A percentile compares a stretch with the other conserved stretches of the same genome.
These are phyloP conservation scores for Lytechinus pictus DNA, from an alignment of 35 echinoderm and acorn worm species.

Conservation along the genomic window DNA sequence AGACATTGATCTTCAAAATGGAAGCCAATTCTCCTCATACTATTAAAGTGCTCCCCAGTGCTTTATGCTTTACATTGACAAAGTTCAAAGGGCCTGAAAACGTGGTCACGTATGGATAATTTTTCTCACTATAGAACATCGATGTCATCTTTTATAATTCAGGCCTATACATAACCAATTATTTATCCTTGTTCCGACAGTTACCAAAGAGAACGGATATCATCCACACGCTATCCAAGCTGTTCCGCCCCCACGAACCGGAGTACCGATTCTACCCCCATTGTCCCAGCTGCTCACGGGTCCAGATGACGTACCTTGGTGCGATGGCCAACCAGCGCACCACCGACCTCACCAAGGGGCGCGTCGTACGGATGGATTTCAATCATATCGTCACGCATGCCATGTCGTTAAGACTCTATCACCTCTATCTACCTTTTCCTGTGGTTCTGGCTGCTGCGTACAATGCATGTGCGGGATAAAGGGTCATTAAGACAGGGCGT, in stretches of 20 bases:
- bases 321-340: constrained; percentile 33
- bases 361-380: not conserved
- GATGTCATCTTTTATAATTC: too few relatives aligned
- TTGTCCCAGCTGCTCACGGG: constrained; percentile 69
- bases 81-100: too few relatives aligned
- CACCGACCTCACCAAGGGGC: not conserved
- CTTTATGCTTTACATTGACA: too few relatives aligned
- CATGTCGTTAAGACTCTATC: constrained; percentile 73
- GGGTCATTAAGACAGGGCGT: not conserved
- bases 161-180: not conserved
- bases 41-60: too few relatives aligned
- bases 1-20: too few relatives aligned
- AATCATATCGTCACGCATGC: constrained; percentile 74
- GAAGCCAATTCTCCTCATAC: too few relatives aligned
- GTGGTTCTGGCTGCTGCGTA: constrained; percentile 42
- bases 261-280: constrained; percentile 87
- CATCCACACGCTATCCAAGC: not conserved
- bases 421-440: constrained; percentile 79
- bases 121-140: too few relatives aligned
- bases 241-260: constrained; percentile 1
- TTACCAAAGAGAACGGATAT: constrained; percentile 5
- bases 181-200: not conserved
- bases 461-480: constrained; percentile 15
- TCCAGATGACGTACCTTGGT: constrained; percentile 64
- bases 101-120: too few relatives aligned